Conservation (phyloP, 2,888 invertebrate species). For the Exephanes ischioxanthus region DNA sequence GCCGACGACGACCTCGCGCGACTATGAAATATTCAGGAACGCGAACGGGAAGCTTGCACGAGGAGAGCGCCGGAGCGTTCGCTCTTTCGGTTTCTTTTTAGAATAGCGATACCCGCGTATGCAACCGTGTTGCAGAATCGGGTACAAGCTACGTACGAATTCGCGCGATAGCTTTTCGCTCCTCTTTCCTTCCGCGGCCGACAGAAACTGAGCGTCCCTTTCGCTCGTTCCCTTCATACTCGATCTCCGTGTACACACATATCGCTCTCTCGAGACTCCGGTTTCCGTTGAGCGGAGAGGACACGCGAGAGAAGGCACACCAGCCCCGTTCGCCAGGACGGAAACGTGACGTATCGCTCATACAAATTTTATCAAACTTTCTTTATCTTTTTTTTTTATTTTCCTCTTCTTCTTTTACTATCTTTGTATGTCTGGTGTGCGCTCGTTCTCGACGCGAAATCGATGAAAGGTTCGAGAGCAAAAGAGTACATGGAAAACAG, state of each 20-base stretch:
- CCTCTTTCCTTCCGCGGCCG: background rate
- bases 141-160: constrained; percentile 12
- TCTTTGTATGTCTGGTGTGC: background rate
- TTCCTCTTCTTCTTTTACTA: background rate
- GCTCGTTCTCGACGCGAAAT: constrained; percentile 1
- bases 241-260: constrained; percentile 12
- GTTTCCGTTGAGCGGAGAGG: constrained; percentile 36
- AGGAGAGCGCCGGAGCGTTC: constrained; percentile 7
- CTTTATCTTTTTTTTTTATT: constrained; percentile 21
- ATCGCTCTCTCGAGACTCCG: constrained; percentile 46
- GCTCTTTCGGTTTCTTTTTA: constrained; percentile 34
- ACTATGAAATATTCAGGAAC: constrained; percentile 67
- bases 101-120: constrained; percentile 41
- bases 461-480: constrained; percentile 19
- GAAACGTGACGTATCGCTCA: constrained; percentile 61
- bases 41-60: constrained; percentile 48
- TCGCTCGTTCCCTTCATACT: background rate
- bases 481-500: background rate
- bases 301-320: constrained; percentile 10
- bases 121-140: background rate
- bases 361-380: constrained; percentile 63
- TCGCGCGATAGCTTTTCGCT: background rate
- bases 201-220: background rate
- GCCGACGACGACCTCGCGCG: constrained; percentile 47
- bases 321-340: constrained; percentile 36